These are phyloP conservation scores for Cremastinae sp. DNA, from an alignment of 2,888 invertebrate genomes.

Conservation along the genomic window DNA sequence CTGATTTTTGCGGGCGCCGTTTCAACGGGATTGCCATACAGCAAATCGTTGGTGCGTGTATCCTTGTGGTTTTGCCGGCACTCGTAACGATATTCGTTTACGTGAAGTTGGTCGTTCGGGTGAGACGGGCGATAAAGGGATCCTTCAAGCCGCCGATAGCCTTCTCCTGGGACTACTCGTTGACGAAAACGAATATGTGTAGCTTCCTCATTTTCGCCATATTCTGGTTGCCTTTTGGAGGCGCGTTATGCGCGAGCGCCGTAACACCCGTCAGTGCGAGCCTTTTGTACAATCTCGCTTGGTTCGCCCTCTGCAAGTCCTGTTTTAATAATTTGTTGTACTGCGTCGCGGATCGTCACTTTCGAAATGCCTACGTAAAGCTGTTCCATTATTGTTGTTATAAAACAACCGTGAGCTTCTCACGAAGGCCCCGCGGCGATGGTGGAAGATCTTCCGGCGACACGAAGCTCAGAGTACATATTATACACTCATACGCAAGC, in stretches of 20 bases:
- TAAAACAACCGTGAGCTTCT: conserved; percentile 87
- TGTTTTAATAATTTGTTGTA: conserved; percentile 86
- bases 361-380: conserved; percentile 87
- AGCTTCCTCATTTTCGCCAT: conserved; percentile 84
- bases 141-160: conserved; percentile 84
- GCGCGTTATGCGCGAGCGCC: conserved; percentile 83
- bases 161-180: conserved; percentile 84
- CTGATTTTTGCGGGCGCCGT: conserved; percentile 85
- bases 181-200: conserved; percentile 84
- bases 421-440: conserved; percentile 83
- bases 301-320: conserved; percentile 87
- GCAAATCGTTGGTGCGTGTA: conserved; percentile 82
- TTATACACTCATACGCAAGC: conserved; percentile 85
- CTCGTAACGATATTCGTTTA: conserved; percentile 83
- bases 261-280: conserved; percentile 81
- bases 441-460: conserved; percentile 82
- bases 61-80: conserved; percentile 84
- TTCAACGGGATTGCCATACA: conserved; percentile 83
- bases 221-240: conserved; percentile 87
- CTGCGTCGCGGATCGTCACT: conserved; percentile 85
- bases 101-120: conserved; percentile 80
- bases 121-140: conserved; percentile 82
- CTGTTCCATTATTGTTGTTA: conserved; percentile 91
- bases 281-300: conserved; percentile 85
- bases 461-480: conserved; percentile 85